phyloP scores from a whole-genome alignment of 64 coral and sea anemone species.

The Stylophora pistillata region DNA sequence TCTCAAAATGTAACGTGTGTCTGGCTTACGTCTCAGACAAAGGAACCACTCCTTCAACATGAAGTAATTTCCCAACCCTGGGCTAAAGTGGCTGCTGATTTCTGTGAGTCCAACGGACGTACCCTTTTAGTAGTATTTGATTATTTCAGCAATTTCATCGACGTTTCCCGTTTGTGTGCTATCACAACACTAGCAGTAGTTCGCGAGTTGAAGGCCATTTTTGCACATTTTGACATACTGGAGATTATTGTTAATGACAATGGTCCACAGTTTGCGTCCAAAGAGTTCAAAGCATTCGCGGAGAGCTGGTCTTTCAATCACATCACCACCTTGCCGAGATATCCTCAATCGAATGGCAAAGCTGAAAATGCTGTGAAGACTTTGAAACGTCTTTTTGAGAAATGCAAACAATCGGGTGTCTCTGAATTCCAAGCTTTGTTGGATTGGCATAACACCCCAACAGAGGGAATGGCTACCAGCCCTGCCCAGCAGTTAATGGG shows the following conservation, averaged over 20 bases:
- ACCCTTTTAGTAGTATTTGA: constrained; percentile 11
- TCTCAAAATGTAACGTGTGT: constrained; percentile 7
- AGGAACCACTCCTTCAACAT: constrained; percentile 20
- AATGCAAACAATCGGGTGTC: constrained; percentile 23
- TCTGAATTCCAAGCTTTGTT: constrained; percentile 16
- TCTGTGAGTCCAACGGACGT: constrained; percentile 17
- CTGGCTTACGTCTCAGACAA: constrained; percentile 1
- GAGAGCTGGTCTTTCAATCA: constrained; percentile 18
- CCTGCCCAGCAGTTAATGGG: constrained; percentile 13
- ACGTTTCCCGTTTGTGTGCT: constrained; percentile 4
- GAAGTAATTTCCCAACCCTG: constrained; percentile 10
- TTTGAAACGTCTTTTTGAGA: constrained; percentile 22
- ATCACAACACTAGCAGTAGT: background rate
- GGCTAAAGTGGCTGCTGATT: constrained; percentile 9
- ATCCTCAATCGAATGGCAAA: constrained; percentile 19
- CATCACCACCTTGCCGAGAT: background rate
- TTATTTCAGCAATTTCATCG: constrained; percentile 35
- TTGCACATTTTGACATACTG: constrained; percentile 6
- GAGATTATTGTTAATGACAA: constrained; percentile 7
- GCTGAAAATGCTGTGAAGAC: background rate
- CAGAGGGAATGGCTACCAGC: constrained; percentile 3
- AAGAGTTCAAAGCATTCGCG: background rate
- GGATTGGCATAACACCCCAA: background rate
- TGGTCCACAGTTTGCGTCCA: background rate
- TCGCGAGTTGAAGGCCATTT: constrained; percentile 17